Evolutionary conservation across 2,113 vertebrate species (phyloP).

Genomic region (Gasterosteus nipponicus): DNA sequence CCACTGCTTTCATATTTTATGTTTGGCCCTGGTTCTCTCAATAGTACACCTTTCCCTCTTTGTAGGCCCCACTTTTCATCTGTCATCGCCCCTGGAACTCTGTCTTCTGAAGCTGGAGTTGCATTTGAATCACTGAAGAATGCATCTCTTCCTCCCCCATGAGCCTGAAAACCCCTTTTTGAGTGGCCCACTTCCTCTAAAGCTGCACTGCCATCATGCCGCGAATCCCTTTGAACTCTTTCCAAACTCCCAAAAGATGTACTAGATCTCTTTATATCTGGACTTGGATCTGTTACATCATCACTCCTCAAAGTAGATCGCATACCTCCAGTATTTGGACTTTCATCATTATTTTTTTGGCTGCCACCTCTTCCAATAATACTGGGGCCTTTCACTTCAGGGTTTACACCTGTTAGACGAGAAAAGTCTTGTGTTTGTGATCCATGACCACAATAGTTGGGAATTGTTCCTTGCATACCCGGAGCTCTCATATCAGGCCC

Average conservation of each 20-base stretch:
- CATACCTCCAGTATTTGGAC: constrained; percentile 10
- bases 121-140: constrained; percentile 13
- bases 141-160: constrained; percentile 21
- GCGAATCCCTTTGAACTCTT: constrained; percentile 14
- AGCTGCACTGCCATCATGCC: constrained; percentile 19
- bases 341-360: constrained; percentile 11
- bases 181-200: not conserved
- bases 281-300: constrained; percentile 12
- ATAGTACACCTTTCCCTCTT: not conserved
- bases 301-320: constrained; percentile 7
- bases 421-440: constrained; percentile 9
- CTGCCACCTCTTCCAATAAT: not conserved
- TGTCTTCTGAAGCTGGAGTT: not conserved
- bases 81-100: not conserved
- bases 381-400: not conserved
- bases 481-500: not conserved
- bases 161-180: constrained; percentile 22
- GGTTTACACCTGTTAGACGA: constrained; percentile 3
- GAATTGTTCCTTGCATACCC: constrained; percentile 8
- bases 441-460: constrained; percentile 5
- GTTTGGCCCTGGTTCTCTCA: constrained; percentile 8
- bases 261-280: not conserved
- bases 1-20: constrained; percentile 10
- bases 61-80: not conserved
- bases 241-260: constrained; percentile 12